These are phyloP conservation scores for Diglossa cyanea DNA, from an alignment of 2,797 vertebrate species.

Conservation along the genomic window DNA sequence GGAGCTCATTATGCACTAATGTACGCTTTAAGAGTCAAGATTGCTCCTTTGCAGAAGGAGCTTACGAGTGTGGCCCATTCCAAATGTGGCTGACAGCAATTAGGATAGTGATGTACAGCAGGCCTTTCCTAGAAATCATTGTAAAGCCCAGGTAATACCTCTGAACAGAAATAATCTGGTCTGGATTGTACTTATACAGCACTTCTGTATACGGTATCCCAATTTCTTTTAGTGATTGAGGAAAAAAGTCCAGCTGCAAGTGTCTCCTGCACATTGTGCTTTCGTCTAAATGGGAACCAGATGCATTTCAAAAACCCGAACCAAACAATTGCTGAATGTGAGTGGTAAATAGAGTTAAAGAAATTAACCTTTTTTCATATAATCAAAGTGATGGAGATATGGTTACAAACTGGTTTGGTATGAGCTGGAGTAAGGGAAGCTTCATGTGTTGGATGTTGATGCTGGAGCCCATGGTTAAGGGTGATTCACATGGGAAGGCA, in stretches of 20 bases:
- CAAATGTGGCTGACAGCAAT: neutral
- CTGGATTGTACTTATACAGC: neutral
- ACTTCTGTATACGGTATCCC: neutral
- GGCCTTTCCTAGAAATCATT: neutral
- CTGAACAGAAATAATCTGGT: neutral
- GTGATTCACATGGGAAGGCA: fast-evolving
- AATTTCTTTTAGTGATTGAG: neutral
- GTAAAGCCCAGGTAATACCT: neutral
- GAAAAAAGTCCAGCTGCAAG: neutral
- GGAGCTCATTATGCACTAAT: neutral
- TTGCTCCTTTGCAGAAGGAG: neutral
- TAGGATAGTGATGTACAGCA: neutral
- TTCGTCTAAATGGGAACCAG: neutral
- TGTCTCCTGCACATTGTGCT: neutral
- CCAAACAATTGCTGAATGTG: neutral
- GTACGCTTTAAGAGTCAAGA: neutral
- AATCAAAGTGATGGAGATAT: fast-evolving
- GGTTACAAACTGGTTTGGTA: neutral
- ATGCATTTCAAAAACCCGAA: neutral
- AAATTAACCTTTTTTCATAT: neutral
- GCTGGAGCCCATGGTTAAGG: neutral
- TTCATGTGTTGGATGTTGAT: neutral
- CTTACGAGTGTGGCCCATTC: neutral
- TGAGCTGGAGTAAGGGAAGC: neutral
- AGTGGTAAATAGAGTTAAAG: neutral